These are phyloP conservation scores for Malacosoma neustria DNA, from an alignment of 2,888 invertebrate genomes.

Conservation along the genomic window DNA sequence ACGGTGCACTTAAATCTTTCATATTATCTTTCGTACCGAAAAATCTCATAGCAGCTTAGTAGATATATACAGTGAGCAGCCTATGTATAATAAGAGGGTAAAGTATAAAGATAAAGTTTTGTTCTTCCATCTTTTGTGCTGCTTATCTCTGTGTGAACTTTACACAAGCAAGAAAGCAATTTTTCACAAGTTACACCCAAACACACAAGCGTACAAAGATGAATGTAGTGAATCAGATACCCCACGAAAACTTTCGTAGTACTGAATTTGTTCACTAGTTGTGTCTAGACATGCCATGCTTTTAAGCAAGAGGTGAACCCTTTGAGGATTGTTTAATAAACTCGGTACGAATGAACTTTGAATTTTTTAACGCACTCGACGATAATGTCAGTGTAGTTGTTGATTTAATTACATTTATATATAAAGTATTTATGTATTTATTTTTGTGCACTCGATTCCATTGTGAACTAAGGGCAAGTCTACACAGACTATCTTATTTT, in stretches of 20 bases:
- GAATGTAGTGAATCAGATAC: constrained; percentile 62
- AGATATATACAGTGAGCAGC: no score
- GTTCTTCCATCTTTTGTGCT: no score
- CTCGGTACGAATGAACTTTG: constrained; percentile 31
- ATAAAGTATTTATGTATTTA: neutral
- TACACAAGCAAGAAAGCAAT: constrained; percentile 53
- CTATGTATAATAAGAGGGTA: no score
- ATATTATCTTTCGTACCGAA: no score
- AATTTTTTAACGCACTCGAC: constrained; percentile 12
- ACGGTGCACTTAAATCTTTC: no score
- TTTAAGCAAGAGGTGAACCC: constrained; percentile 64
- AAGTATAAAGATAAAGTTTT: no score
- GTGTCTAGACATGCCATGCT: constrained; percentile 71
- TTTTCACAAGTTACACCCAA: constrained; percentile 62
- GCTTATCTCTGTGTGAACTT: constrained; percentile 32
- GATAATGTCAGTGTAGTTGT: constrained; percentile 5
- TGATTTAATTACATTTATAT: neutral
- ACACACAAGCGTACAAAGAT: constrained; percentile 40
- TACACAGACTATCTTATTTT: neutral
- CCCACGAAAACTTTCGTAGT: constrained; percentile 69
- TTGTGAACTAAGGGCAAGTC: neutral
- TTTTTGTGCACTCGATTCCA: no score
- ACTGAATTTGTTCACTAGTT: constrained; percentile 69
- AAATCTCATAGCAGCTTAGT: no score
- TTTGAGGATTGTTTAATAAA: constrained; percentile 47